A percentile compares a stretch with the other conserved stretches of the same genome.
Evolutionary conservation across 2,888 invertebrate species (phyloP).

Genomic region (Acleris literana): DNA sequence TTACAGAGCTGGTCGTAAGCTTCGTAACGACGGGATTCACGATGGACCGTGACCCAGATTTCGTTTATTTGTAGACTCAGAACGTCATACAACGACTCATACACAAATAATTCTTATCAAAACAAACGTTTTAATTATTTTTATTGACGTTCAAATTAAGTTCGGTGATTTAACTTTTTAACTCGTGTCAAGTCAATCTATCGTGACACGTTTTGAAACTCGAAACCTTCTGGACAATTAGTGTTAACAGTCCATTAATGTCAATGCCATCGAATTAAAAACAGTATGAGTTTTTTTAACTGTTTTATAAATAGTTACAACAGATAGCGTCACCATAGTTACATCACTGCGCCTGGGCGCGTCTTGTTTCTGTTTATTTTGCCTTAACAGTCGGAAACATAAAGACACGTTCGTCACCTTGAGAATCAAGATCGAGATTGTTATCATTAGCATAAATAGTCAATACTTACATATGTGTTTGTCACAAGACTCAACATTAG

Average conservation of each 20-base stretch:
- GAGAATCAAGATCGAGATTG: conserved; percentile 27
- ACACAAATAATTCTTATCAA: conserved; percentile 34
- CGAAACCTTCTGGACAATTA: conserved; percentile 30
- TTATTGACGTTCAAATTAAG: conserved; percentile 8
- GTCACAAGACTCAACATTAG: background rate
- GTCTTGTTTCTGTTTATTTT: conserved; percentile 60
- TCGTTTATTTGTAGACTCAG: conserved; percentile 67
- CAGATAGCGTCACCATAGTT: conserved; percentile 63
- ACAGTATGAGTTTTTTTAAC: conserved; percentile 48
- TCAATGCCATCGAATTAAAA: conserved; percentile 58
- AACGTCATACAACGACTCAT: conserved; percentile 45
- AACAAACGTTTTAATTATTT: conserved; percentile 20
- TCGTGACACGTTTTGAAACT: conserved; percentile 21
- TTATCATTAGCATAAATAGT: conserved; percentile 7
- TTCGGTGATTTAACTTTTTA: conserved; percentile 9
- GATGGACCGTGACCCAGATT: conserved; percentile 73
- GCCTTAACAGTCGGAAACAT: conserved; percentile 52
- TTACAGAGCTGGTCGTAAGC: conserved; percentile 43
- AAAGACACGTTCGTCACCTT: conserved; percentile 46
- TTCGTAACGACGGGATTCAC: conserved; percentile 61
- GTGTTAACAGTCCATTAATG: conserved; percentile 36
- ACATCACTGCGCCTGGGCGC: conserved; percentile 66
- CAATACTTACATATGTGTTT: background rate
- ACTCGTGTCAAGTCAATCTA: conserved; percentile 6
- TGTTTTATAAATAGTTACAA: conserved; percentile 62